Percentiles rank a stretch among this genome's conserved stretches.
phyloP scores from a whole-genome alignment of 2,888 invertebrate genomes.

The Scaptomyza reducta region DNA sequence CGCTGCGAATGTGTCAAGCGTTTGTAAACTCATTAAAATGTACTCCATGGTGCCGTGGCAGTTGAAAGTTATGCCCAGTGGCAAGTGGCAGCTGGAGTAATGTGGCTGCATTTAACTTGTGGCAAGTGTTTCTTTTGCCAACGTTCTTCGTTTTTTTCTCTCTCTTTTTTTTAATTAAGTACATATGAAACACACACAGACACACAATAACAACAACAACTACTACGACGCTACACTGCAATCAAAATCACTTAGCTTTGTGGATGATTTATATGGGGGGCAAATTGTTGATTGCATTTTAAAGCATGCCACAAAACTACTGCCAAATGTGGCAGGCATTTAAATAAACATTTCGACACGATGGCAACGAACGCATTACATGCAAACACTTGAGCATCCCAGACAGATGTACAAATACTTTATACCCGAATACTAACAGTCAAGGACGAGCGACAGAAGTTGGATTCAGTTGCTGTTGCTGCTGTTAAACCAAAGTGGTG shows the following conservation, averaged over 20 bases:
- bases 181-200: slow-evolving; percentile 6
- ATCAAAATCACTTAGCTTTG: slow-evolving; percentile 21
- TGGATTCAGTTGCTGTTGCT: slow-evolving; percentile 40
- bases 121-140: slow-evolving; percentile 12
- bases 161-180: slow-evolving; percentile 65
- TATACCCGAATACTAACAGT: slow-evolving; percentile 45
- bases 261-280: slow-evolving; percentile 57
- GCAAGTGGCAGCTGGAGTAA: slow-evolving; percentile 36
- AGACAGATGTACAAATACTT: slow-evolving; percentile 64
- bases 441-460: slow-evolving; percentile 44
- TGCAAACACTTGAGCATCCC: slow-evolving; percentile 58
- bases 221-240: neutral
- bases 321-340: slow-evolving; percentile 68
- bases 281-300: slow-evolving; percentile 57
- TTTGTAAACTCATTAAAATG: slow-evolving; percentile 77
- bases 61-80: slow-evolving; percentile 58
- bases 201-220: neutral
- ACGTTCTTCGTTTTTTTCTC: neutral
- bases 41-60: slow-evolving; percentile 44
- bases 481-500: slow-evolving; percentile 60
- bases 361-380: slow-evolving; percentile 59
- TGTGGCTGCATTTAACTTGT: slow-evolving; percentile 29
- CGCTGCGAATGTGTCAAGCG: slow-evolving; percentile 75
- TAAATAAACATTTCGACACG: slow-evolving; percentile 72
- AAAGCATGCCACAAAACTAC: slow-evolving; percentile 55